Base-by-base conservation (phyloP, 2,113 vertebrate species). In the Oryzias javanicus region DNA sequence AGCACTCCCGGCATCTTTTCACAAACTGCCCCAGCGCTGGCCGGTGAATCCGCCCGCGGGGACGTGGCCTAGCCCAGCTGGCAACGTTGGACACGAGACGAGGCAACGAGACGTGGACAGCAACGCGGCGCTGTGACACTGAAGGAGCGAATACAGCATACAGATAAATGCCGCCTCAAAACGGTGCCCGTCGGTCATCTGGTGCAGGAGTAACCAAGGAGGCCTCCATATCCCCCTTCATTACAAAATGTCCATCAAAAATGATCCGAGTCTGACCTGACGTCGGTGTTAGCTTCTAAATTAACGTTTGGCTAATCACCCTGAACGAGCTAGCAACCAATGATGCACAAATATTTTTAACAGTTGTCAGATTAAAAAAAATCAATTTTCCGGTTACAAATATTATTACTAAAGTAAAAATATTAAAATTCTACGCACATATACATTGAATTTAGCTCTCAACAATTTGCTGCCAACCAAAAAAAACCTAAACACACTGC, bases 41-140 rank as follows among this genome's bases (percentile, higher is more conserved):
- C 45, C 48, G 74, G 45, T 67, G 74, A 81, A 74, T 63, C 51
- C 84, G 77, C 73, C 81, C 74, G 84, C 74, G 55, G 74, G 78
- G 84, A 91, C 87, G 90, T 90, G 91, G 88, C 89, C 88, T 85
- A 74, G 78, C 70, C 70, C 84, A 79, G 72, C 80, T 81, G 82
- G 82, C 75, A 25, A 56, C 55, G 78, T 51, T 25, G 42, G 71
- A 71, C 72, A 76, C 49, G 61, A 52, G 57, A 66, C 45, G 27
- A 67, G 68, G 42, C 53, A 6, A 12, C 35, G 20, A 71, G 70
- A 85, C 86, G 78, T 83, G 81, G 82, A 79, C 63, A 69, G 60
- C 60, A 18, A 56, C 64, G 24, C 64, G n/a, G 77, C 73, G 47
- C 75, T 75, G 74, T 68, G 78, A 78, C 82, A 74, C 27, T 7